Percentiles rank a stretch among this genome's conserved stretches.
phyloP scores from a whole-genome alignment of 2,797 vertebrate species.

The Rhodeus uyekii region DNA sequence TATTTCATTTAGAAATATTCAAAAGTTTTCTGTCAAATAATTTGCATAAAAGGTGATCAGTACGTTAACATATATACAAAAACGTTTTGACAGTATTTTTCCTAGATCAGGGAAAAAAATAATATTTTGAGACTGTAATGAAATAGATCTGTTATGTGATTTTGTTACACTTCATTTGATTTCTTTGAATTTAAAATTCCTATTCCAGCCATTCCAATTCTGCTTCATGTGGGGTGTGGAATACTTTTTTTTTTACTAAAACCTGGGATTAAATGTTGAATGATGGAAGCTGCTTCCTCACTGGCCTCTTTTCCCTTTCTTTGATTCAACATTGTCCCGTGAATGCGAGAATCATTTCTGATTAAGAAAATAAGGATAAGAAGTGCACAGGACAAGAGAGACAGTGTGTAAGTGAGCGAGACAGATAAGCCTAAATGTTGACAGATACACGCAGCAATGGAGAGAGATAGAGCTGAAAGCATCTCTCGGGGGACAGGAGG shows the following conservation, averaged over 20 bases:
- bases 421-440: slow-evolving; percentile 16
- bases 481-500: slow-evolving; percentile 43
- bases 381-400: background rate
- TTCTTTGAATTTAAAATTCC: background rate
- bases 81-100: background rate
- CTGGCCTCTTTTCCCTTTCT: background rate
- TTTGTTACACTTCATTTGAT: background rate
- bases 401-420: slow-evolving; percentile 33
- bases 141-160: background rate
- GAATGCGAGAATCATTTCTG: slow-evolving; percentile 32
- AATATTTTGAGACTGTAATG: background rate
- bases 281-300: background rate
- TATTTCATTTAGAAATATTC: background rate
- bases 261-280: background rate
- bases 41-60: background rate
- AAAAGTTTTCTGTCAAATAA: background rate
- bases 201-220: no score
- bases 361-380: slow-evolving; percentile 23
- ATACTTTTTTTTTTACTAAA: background rate
- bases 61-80: background rate
- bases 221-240: background rate
- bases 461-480: slow-evolving; percentile 10
- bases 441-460: slow-evolving; percentile 15
- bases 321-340: background rate
- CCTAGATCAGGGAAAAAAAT: background rate